Conservation (phyloP, 2,113 vertebrate genomes). For the Choloepus hoffmanni region DNA sequence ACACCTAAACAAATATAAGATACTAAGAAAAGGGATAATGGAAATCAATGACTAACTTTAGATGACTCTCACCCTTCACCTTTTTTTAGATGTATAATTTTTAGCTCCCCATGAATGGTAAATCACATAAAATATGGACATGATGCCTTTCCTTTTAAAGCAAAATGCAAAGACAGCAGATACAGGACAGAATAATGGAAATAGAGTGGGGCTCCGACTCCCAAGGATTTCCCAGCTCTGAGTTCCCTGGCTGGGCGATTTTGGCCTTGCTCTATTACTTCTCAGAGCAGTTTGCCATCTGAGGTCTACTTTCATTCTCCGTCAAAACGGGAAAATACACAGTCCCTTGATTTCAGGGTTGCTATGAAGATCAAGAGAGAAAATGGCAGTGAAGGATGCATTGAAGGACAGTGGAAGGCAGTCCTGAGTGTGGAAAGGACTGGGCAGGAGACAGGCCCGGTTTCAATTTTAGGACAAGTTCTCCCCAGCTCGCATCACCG, state of each 20-base stretch:
- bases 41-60: background rate
- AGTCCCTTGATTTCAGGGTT: background rate
- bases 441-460: background rate
- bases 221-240: background rate
- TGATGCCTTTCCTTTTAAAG: background rate
- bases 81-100: background rate
- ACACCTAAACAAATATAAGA: background rate
- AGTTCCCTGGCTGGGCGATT: background rate
- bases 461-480: background rate
- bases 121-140: background rate
- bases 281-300: background rate
- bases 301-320: background rate
- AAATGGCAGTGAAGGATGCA: background rate
- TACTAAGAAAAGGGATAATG: background rate
- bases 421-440: background rate
- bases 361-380: background rate
- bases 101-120: too few species aligned
- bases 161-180: background rate
- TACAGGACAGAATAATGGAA: background rate
- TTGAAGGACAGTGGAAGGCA: background rate
- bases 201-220: background rate
- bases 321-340: background rate
- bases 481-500: background rate
- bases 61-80: background rate
- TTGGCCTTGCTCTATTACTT: background rate